These are phyloP conservation scores for Discoglossus pictus DNA, from an alignment of 2,797 vertebrate species.

Conservation along the genomic window DNA sequence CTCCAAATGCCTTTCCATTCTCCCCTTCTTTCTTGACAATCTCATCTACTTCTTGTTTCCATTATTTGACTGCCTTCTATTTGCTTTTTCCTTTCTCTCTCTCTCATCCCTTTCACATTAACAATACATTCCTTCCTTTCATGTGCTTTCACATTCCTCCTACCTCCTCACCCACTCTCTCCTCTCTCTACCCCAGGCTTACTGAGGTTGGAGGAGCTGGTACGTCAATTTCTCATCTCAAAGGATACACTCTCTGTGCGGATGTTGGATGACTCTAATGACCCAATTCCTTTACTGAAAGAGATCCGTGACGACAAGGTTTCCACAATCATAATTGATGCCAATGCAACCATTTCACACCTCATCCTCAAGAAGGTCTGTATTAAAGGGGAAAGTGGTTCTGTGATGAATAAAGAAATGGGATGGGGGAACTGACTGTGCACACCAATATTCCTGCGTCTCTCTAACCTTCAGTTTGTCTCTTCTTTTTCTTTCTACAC, in stretches of 20 bases:
- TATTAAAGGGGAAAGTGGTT: too few species aligned
- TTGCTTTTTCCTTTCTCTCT: not conserved
- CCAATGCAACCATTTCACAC: slow-evolving; percentile 83
- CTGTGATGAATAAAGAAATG: too few species aligned
- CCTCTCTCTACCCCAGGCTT: slow-evolving; percentile 71
- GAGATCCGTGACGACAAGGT: slow-evolving; percentile 94
- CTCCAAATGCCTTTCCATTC: too few species aligned
- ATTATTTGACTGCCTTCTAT: too few species aligned
- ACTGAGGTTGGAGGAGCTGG: slow-evolving; percentile 87
- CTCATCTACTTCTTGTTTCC: too few species aligned
- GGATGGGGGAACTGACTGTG: not conserved
- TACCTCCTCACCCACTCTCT: not conserved
- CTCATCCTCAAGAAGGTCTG: slow-evolving; percentile 78
- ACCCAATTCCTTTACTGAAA: slow-evolving; percentile 89
- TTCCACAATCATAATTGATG: slow-evolving; percentile 91
- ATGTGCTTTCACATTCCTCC: not conserved
- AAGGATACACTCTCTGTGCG: slow-evolving; percentile 88
- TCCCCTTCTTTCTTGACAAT: too few species aligned
- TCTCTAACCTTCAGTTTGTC: not conserved
- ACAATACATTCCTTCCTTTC: not conserved
- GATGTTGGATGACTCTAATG: slow-evolving; percentile 86
- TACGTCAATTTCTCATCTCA: slow-evolving; percentile 90
- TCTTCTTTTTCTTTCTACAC: not conserved
- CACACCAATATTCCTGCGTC: not conserved
- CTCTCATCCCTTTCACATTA: not conserved